Evolutionary conservation across 2,888 invertebrate genomes (phyloP), one percentile per base, ranked within the genome.

Genomic region (Pterostichus madidus): DNA sequence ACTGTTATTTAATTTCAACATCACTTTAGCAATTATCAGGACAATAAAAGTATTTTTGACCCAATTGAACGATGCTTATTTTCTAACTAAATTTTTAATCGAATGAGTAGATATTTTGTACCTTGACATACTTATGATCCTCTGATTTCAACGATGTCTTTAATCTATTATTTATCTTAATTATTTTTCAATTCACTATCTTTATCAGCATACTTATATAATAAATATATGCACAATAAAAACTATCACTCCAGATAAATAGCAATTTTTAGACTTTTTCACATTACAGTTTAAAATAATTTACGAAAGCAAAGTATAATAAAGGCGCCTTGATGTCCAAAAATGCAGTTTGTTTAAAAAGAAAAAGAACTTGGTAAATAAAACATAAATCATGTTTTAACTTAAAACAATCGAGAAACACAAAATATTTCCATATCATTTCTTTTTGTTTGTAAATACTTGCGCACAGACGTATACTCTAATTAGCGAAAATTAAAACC

Each of bases 401-500:
- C 5, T 39, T 39, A 39, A 39, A 39, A 39, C 8, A 39, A 24
- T 39, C 8, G 5, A 39, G 39, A 39, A 39, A 39, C 5, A 39
- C 6, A 39, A 39, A 39, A 8, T 39, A 39, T 39, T 39, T 8
- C 5, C 39, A 7, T 6, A 6, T 1, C 0, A 39, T 39, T 39
- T 0, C 59, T 17, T 17, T 59, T 61, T 80, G 56, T 80, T 71
- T 68, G 52, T 52, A 71, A 52, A 80, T 59, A 59, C 79, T 46
- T 81, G 59, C 73, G 75, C 46, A 75, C 46, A 75, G 24, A 11
- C 64, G 8, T 17, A 52, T 31, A 15, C n/a, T 75, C 81, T 81
- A 81, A 81, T 81, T 75, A 75, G 49, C 15, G 75, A 59, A 75
- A 81, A 81, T 81, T 73, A 32, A 75, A 49, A 61, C 46, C 81